Evolutionary conservation across 2,797 vertebrate species (phyloP).

Genomic region (Paedocypris micromegethes): DNA sequence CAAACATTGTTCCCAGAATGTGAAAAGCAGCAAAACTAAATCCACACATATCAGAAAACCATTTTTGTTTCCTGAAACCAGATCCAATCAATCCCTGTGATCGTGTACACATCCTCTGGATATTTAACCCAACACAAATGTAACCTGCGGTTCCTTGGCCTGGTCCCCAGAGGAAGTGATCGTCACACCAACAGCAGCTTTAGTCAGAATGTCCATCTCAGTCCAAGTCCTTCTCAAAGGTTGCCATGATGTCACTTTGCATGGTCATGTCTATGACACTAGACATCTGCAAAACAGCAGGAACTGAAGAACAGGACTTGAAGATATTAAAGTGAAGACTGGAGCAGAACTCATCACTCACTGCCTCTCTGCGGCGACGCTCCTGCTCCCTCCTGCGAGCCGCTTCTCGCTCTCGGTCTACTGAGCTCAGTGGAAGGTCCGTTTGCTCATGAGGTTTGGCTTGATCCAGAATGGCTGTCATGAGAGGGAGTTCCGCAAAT

Average conservation of each 20-base stretch:
- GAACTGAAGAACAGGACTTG: too few relatives aligned
- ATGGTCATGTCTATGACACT: slow-evolving; percentile 79
- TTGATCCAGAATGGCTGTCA: slow-evolving; percentile 44
- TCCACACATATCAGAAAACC: too few relatives aligned
- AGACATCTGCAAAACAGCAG: slow-evolving; percentile 68
- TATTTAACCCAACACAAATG: too few relatives aligned
- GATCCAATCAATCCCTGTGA: too few relatives aligned
- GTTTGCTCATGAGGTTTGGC: slow-evolving; percentile 47
- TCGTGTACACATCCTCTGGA: too few relatives aligned
- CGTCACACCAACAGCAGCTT: too few relatives aligned
- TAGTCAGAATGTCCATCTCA: slow-evolving; percentile 47
- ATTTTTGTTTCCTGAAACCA: too few relatives aligned
- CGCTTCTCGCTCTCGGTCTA: slow-evolving; percentile 68
- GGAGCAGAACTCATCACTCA: slow-evolving; percentile 61
- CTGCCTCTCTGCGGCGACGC: slow-evolving; percentile 78
- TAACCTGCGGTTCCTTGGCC: too few relatives aligned
- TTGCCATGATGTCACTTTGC: slow-evolving; percentile 85
- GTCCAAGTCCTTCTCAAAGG: slow-evolving; percentile 83
- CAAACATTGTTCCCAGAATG: too few relatives aligned
- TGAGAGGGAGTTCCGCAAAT: slow-evolving; percentile 49
- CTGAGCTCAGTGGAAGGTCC: slow-evolving; percentile 37
- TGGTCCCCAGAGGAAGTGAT: too few relatives aligned
- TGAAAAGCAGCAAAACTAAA: too few relatives aligned
- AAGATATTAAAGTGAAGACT: too few relatives aligned
- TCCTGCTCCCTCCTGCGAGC: slow-evolving; percentile 85